Percentiles rank a stretch among this genome's conserved stretches.
phyloP scores from a whole-genome alignment of 2,888 invertebrate species.

The Helicoverpa assulta region DNA sequence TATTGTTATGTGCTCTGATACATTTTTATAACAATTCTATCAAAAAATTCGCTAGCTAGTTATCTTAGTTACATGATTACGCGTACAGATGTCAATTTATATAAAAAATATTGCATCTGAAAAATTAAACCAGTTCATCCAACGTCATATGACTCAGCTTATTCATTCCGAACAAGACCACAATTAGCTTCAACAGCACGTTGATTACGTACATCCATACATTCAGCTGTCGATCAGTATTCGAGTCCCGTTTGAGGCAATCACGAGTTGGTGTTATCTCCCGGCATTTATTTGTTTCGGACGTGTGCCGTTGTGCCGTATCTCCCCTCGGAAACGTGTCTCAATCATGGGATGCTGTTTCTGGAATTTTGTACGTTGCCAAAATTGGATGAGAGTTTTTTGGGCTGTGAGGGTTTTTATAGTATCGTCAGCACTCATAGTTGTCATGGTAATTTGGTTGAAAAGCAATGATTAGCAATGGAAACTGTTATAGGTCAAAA shows the following conservation, averaged over 20 bases:
- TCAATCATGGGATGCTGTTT: constrained; percentile 49
- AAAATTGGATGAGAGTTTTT: not conserved
- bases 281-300: constrained; percentile 75
- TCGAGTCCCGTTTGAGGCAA: constrained; percentile 56
- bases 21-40: too few relatives aligned
- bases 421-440: too few relatives aligned
- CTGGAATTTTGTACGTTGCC: constrained; percentile 15
- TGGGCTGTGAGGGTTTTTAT: not conserved
- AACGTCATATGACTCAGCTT: not conserved
- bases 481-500: too few relatives aligned
- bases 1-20: too few relatives aligned
- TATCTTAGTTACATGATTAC: too few relatives aligned
- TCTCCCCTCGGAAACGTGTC: constrained; percentile 65
- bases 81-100: too few relatives aligned
- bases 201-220: not conserved
- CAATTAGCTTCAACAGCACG: not conserved
- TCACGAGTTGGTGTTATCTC: constrained; percentile 62
- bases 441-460: too few relatives aligned
- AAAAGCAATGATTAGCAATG: too few relatives aligned
- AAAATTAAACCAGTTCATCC: too few relatives aligned
- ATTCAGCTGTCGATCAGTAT: constrained; percentile 50
- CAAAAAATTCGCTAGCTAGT: too few relatives aligned
- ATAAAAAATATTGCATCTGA: too few relatives aligned
- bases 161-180: not conserved
- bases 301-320: constrained; percentile 58